Conservation (phyloP, 2,888 invertebrate genomes). For the Dryobota labecula region DNA sequence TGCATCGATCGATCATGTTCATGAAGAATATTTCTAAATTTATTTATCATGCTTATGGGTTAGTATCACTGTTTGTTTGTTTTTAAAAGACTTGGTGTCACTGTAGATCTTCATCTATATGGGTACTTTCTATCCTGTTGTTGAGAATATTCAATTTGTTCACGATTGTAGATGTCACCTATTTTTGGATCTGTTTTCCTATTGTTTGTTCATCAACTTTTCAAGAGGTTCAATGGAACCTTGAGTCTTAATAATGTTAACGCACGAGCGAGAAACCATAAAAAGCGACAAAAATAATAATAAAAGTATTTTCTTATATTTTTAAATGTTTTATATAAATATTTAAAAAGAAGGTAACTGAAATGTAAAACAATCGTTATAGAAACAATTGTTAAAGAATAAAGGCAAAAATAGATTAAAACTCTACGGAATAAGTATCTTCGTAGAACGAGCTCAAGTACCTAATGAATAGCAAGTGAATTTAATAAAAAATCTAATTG, state of each 20-base stretch:
- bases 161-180: not conserved
- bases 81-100: slow-evolving; percentile 5
- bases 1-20: not conserved
- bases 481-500: slow-evolving; percentile 20
- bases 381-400: not conserved
- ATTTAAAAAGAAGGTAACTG: not conserved
- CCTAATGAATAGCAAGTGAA: not conserved
- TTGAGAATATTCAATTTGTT: not conserved
- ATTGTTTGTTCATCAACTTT: too few species aligned
- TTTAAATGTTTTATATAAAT: not conserved
- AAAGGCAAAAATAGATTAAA: not conserved
- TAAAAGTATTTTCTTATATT: not conserved
- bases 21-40: not conserved
- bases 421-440: not conserved
- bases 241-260: not conserved
- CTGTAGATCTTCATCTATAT: not conserved
- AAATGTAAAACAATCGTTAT: not conserved
- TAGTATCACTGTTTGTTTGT: not conserved
- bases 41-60: not conserved
- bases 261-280: not conserved
- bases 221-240: not conserved
- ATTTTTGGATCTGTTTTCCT: not conserved
- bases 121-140: not conserved
- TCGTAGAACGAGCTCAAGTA: not conserved
- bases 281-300: not conserved